phyloP scores from a whole-genome alignment of 2,888 invertebrate species.

The Stratiomys singularior region DNA sequence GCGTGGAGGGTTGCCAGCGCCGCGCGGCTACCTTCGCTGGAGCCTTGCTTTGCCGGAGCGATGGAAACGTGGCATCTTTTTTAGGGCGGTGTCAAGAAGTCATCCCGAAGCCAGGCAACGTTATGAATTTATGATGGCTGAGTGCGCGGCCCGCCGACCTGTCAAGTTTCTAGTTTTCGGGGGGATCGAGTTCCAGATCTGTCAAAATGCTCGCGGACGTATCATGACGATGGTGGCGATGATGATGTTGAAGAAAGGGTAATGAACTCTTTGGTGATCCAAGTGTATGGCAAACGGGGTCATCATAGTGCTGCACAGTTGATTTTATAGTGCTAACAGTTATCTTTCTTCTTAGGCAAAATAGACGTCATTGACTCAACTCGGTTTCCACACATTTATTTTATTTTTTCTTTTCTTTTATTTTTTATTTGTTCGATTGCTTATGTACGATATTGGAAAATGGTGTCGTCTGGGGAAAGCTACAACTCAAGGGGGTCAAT shows the following conservation, averaged over 20 bases:
- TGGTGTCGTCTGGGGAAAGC: conserved; percentile 4
- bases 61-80: conserved; percentile 35
- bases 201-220: neutral
- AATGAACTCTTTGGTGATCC: conserved; percentile 27
- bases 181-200: neutral
- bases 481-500: neutral
- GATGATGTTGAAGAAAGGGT: neutral
- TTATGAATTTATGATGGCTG: neutral
- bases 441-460: neutral
- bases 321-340: conserved; percentile 31
- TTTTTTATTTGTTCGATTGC: neutral
- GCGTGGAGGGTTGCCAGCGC: conserved; percentile 18
- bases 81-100: conserved; percentile 32
- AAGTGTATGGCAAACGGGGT: conserved; percentile 30
- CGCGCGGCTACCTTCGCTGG: neutral
- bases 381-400: neutral
- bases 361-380: conserved; percentile 22
- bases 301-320: conserved; percentile 15
- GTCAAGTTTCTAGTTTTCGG: neutral
- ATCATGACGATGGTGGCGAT: no score
- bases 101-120: neutral
- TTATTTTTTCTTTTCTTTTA: no score
- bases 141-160: neutral
- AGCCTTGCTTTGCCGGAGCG: neutral
- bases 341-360: conserved; percentile 15